Conservation (phyloP, 1,140 invertebrate genomes). For the Druon quercuslanigerum region DNA sequence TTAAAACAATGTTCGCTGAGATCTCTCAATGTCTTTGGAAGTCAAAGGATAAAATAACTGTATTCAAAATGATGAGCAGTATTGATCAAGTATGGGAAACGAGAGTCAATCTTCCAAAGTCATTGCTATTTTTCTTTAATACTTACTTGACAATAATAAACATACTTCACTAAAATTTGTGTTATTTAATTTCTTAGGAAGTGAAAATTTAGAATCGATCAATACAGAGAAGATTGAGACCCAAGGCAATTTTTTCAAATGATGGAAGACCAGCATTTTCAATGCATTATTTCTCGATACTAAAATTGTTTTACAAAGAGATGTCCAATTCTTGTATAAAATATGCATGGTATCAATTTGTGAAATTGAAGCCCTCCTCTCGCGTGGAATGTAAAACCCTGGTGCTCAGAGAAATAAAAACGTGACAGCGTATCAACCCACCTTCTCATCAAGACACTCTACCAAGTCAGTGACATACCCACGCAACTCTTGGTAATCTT, state of each 20-base stretch:
- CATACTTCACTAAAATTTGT: background rate
- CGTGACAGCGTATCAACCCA: slow-evolving; percentile 78
- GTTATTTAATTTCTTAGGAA: slow-evolving; percentile 1
- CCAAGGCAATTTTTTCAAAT: slow-evolving; percentile 59
- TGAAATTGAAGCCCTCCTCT: no score
- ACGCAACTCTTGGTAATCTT: slow-evolving; percentile 96
- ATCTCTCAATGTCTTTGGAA: slow-evolving; percentile 48
- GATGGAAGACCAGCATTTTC: background rate
- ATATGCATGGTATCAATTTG: no score
- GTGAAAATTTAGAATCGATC: background rate
- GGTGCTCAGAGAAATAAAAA: slow-evolving; percentile 64
- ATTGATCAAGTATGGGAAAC: background rate
- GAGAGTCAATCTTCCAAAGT: slow-evolving; percentile 48
- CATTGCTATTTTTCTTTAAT: slow-evolving; percentile 38
- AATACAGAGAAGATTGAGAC: slow-evolving; percentile 73
- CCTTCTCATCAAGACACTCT: slow-evolving; percentile 96
- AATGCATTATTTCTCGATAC: background rate
- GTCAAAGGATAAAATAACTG: slow-evolving; percentile 18
- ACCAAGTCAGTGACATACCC: slow-evolving; percentile 97
- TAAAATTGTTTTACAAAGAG: background rate
- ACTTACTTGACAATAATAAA: background rate
- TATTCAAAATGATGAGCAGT: slow-evolving; percentile 7
- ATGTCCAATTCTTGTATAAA: background rate
- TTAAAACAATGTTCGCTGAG: slow-evolving; percentile 34
- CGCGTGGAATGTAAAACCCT: slow-evolving; percentile 54